Evolutionary conservation across 1,140 invertebrate species (phyloP), one percentile per base, ranked within the genome.

Genomic region (Drosophila neocordata): DNA sequence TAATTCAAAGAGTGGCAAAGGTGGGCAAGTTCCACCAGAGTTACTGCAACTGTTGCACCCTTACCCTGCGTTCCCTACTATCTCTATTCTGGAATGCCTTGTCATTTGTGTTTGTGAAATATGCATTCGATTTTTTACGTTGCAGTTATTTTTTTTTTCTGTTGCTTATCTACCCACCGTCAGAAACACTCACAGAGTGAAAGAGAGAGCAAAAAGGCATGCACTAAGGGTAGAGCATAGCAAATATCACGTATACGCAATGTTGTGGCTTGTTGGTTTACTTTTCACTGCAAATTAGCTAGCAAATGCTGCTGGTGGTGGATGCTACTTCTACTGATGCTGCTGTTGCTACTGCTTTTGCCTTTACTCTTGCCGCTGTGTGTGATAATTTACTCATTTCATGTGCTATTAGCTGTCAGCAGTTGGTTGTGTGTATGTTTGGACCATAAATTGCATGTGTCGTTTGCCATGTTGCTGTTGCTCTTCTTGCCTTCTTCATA

Each of bases 71-170:
- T 20, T 15, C 18, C n/a, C 55, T 20, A n/a, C 38, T 18, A 63
- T 8, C 2, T 9, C 2, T 1, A 4, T 31, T 9, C 53, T 8
- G 41, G 24, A 15, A 15, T 31, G 56, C 31, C 24, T 69, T 76
- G 82, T 78, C 82, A 79, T 82, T 82, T 88, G 66, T 87, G 79
- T 71, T 79, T 79, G 72, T 88, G 79, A 87, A 87, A 87, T 87
- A 87, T 87, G 82, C 82, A 77, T 87, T 87, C 82, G 76, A 87
- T 88, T 88, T 88, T 87, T 88, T 87, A 87, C 71, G 75, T 75
- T 87, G 82, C 82, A 31, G 6, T 31, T 31, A 6, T 31, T 31
- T 31, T 82, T 67, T 87, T 81, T 74, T 66, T 76, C 20, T 20
- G 15, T 60, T 65, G 83, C 83, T 87, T 87, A 87, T 87, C 82